Conservation (phyloP, 2,113 vertebrate species). For the Boulengeromyrus knoepffleri region DNA sequence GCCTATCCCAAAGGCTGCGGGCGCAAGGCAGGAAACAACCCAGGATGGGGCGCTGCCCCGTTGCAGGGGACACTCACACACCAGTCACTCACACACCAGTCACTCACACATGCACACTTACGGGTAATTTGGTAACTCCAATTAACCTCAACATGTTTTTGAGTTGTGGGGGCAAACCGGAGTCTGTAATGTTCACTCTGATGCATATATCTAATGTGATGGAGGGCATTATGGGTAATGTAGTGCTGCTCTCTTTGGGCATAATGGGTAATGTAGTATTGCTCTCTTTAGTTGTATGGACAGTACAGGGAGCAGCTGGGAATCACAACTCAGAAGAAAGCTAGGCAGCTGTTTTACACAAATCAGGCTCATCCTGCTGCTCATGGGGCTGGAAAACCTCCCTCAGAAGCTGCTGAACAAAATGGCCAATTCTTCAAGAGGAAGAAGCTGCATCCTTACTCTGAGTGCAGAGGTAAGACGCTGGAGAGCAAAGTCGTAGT, state of each 20-base stretch:
- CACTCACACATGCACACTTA: neutral
- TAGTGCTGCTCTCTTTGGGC: neutral
- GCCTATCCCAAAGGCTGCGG: neutral
- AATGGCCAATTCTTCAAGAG: constrained; percentile 46
- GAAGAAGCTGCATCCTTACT: constrained; percentile 71
- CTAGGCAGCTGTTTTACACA: constrained; percentile 61
- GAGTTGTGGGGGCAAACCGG: neutral
- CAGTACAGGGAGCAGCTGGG: constrained; percentile 78
- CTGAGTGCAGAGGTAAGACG: constrained; percentile 76
- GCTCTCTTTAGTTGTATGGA: constrained; percentile 69
- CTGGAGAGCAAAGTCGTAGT: neutral
- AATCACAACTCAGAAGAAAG: constrained; percentile 63
- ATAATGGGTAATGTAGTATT: neutral
- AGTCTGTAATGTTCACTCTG: neutral
- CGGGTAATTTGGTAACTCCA: neutral
- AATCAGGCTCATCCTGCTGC: constrained; percentile 44
- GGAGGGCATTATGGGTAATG: neutral
- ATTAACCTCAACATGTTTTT: neutral
- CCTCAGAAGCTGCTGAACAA: constrained; percentile 40
- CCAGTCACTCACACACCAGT: neutral
- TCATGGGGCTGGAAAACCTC: constrained; percentile 32
- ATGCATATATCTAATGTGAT: neutral
- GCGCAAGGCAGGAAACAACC: neutral
- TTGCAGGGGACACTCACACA: neutral
- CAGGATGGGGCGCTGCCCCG: neutral